Base-by-base conservation (phyloP, 2,113 vertebrate genomes). In the Clarias gariepinus region DNA sequence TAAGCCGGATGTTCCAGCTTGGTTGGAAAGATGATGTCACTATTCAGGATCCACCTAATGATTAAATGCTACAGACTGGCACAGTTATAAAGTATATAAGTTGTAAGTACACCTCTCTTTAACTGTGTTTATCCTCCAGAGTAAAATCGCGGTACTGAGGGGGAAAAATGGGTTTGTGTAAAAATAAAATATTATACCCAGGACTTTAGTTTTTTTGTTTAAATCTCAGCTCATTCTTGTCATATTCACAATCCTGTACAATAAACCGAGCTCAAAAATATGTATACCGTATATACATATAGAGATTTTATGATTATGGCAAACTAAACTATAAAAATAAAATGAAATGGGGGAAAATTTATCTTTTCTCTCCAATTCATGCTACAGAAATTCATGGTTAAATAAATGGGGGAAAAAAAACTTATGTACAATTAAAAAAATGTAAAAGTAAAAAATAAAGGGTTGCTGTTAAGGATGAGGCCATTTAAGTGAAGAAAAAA, bases 401-500 rank as follows among this genome's bases (percentile, higher is more conserved):
- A 90, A 91, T 90, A 88, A 89, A 91, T 68, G 88, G 89, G 86
- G 33, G 33, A 36, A 87, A 84, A 84, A 78, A 89, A 87, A 53
- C 85, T 11, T 91, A 91, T 92, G 90, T 93, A 94, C 93, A 94
- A 83, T 60, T 85, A 90, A 87, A 76, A 90, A 92, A 88, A 91
- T 90, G 90, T 91, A 92, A 92, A 91, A 89, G 84, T 89, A 71
- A 69, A 91, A 84, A 86, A 87, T 78, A 90, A 86, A 87, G 88
- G 84, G 88, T 76, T 90, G 85, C 87, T 36, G 79, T 93, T 92
- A 89, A 92, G 83, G 87, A 91, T 92, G 92, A 83, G 60, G 41
- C 28, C 33, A 52, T 80, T 85, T 60, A 23, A 58, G 41, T 2
- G n/a, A 82, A 47, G 64, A 92, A 60, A 64, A 41, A 91, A 89